phyloP scores from a whole-genome alignment of 1,140 invertebrate species.

The Apolygus lucorum region DNA sequence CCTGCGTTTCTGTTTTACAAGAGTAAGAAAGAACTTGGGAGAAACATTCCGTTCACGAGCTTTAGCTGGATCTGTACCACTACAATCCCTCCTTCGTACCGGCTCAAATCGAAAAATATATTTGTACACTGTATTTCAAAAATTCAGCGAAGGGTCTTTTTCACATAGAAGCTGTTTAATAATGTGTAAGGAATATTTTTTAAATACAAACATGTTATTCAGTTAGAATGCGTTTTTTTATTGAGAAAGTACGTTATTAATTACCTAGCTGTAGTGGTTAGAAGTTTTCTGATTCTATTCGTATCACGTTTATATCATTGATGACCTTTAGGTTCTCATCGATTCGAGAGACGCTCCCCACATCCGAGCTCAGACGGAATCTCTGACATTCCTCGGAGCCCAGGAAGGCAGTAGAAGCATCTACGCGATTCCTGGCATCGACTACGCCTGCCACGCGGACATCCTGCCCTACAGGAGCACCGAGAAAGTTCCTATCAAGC shows the following conservation, averaged over 20 bases:
- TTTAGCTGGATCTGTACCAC: too few relatives aligned
- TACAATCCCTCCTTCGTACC: too few relatives aligned
- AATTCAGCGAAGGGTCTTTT: neutral
- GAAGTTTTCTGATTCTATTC: neutral
- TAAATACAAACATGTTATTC: neutral
- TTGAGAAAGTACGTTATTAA: neutral
- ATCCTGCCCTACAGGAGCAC: slow-evolving; percentile 75
- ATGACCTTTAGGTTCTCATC: slow-evolving; percentile 95
- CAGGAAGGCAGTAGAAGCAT: slow-evolving; percentile 86
- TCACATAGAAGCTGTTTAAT: neutral
- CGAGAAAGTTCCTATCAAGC: slow-evolving; percentile 74
- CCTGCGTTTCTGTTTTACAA: too few relatives aligned
- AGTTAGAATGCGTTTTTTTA: neutral
- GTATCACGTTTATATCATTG: slow-evolving; percentile 76
- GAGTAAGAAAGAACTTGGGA: too few relatives aligned
- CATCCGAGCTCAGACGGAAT: slow-evolving; percentile 91
- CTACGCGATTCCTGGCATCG: slow-evolving; percentile 89
- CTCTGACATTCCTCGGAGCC: slow-evolving; percentile 91
- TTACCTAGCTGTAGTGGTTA: neutral
- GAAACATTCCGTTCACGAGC: too few relatives aligned
- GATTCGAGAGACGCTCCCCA: slow-evolving; percentile 92
- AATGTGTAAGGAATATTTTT: neutral
- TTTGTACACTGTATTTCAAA: neutral
- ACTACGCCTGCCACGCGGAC: slow-evolving; percentile 96
- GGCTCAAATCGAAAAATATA: too few relatives aligned